Conservation (phyloP, 2,888 invertebrate genomes). For the Cistogaster globosa region DNA sequence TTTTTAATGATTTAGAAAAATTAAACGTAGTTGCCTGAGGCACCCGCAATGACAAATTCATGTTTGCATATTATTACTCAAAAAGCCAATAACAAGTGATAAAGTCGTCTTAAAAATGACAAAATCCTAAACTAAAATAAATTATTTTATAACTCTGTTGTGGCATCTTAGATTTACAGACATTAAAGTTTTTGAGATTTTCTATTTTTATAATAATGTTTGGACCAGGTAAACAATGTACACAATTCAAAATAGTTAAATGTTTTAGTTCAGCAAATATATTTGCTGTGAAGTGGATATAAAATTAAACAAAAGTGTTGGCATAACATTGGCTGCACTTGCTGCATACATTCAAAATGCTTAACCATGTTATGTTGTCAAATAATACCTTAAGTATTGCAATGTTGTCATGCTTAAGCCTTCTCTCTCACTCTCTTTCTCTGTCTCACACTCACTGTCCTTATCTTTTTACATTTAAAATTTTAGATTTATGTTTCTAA, state of each 20-base stretch:
- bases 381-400: slow-evolving; percentile 1
- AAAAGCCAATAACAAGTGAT: too few relatives aligned
- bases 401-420: not conserved
- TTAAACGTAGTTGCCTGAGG: too few relatives aligned
- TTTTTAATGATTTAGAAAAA: too few relatives aligned
- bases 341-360: slow-evolving; percentile 9
- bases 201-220: slow-evolving; percentile 11
- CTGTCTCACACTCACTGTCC: too few relatives aligned
- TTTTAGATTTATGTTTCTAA: slow-evolving; percentile 27
- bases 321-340: not conserved
- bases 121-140: not conserved
- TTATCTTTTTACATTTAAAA: slow-evolving; percentile 11
- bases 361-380: slow-evolving; percentile 22
- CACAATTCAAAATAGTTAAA: slow-evolving; percentile 47
- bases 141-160: slow-evolving; percentile 15
- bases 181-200: not conserved
- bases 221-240: slow-evolving; percentile 8
- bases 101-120: too few relatives aligned
- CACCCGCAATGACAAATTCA: too few relatives aligned
- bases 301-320: slow-evolving; percentile 58
- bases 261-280: slow-evolving; percentile 59
- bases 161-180: not conserved
- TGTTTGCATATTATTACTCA: too few relatives aligned
- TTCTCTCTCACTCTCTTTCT: too few relatives aligned
- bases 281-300: slow-evolving; percentile 20